Evolutionary conservation across 1,140 invertebrate species (phyloP), one percentile per base, ranked within the genome.

Genomic region (Saccostrea echinata): DNA sequence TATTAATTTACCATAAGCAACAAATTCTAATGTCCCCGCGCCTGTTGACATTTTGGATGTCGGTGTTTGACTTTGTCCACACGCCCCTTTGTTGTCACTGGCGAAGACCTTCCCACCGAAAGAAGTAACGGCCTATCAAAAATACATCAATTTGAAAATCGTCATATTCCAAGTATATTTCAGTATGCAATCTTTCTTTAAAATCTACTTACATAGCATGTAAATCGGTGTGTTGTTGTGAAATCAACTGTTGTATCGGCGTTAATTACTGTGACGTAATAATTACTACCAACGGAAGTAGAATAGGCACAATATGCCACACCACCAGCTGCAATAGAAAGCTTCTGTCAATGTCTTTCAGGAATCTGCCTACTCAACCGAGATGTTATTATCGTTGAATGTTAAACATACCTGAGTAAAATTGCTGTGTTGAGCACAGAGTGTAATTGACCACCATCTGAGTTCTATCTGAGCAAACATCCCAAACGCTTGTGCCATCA

Each of bases 391-490:
- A 8, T 43, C 1, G 4, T 61, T 61, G 18, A 61, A 61, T 4
- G 18, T 61, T 0, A 30, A 27, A 76, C 68, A 30, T 33, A 76
- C 68, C 33, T 76, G 68, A 76, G 3, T 18, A 76, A 18, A 52
- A 83, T 27, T 83, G 81, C 21, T 11, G 12, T 9, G 35, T 83
- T 51, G 81, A 52, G 51, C 81, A 83, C n/a, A 52, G 43, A n/a
- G 81, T 83, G 43, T 83, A 83, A 35, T 83, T 83, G 11, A 83
- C 81, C n/a, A 53, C 51, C 33, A 83, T 83, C 43, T 51, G 6
- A 8, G 35, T 83, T 53, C 43, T 12, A 27, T 52, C 51, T 21
- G 35, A 30, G 51, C 81, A 83, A n/a, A 83, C 81, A 83, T 83
- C 35, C 81, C 81, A 83, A 21, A 83, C 81, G 1, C 35, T 52